Conservation (phyloP, 2,797 vertebrate genomes). For the Streptopelia turtur region DNA sequence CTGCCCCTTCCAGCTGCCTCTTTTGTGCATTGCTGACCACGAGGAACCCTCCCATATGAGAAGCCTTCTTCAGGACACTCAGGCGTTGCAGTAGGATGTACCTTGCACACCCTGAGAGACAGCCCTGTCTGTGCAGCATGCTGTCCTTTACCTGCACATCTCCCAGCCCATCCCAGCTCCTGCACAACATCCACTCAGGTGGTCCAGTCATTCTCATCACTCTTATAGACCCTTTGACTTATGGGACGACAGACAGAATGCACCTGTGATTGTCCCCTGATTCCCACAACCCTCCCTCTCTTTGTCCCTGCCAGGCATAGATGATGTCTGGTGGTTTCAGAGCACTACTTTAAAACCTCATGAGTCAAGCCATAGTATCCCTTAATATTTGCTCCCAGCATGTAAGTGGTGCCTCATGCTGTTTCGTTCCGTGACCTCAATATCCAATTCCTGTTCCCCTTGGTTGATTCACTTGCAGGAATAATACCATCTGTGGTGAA, state of each 20-base stretch:
- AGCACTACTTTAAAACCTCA: constrained; percentile 37
- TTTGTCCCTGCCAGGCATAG: not conserved
- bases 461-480: constrained; percentile 38
- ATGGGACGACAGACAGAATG: not conserved
- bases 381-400: constrained; percentile 63
- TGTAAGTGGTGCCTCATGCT: constrained; percentile 45
- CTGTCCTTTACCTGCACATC: not conserved
- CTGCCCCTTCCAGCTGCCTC: not conserved
- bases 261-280: not conserved
- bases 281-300: not conserved
- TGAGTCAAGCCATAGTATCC: constrained; percentile 37
- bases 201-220: not conserved
- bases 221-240: not conserved
- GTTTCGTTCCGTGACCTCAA: constrained; percentile 56
- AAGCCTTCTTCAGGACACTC: not conserved
- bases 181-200: not conserved
- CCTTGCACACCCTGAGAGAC: not conserved
- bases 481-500: constrained; percentile 44
- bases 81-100: not conserved
- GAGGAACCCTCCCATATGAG: not conserved
- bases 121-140: not conserved
- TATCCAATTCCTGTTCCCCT: constrained; percentile 55
- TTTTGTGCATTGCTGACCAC: not conserved
- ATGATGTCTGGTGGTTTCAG: constrained; percentile 39
- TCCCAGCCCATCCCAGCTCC: not conserved